These are phyloP conservation scores for Alosa alosa DNA, from an alignment of 2,113 vertebrate species.

Conservation along the genomic window DNA sequence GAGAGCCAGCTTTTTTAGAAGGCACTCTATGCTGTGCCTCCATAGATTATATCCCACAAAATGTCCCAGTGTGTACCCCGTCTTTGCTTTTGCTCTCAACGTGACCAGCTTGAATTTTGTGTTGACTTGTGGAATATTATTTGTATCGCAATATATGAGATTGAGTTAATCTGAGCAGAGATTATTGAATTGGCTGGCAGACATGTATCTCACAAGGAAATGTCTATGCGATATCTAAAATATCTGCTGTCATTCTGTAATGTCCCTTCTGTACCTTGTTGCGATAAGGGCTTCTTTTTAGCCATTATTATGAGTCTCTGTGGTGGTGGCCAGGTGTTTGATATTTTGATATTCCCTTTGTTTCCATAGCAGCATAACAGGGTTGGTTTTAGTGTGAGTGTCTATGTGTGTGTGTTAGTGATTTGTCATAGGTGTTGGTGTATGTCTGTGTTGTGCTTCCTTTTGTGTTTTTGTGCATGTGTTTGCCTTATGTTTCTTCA, in stretches of 20 bases:
- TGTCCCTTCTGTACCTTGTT: background rate
- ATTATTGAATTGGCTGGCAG: no score
- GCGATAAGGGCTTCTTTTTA: background rate
- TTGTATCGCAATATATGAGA: no score
- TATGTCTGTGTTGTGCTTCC: background rate
- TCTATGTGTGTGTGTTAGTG: constrained; percentile 5
- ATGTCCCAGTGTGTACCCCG: background rate
- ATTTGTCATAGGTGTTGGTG: background rate
- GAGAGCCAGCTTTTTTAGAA: background rate
- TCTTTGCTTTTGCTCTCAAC: background rate
- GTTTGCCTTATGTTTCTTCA: no score
- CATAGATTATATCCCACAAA: background rate
- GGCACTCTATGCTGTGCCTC: background rate
- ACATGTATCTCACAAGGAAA: no score
- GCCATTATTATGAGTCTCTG: background rate
- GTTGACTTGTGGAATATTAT: no score
- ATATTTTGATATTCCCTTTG: background rate
- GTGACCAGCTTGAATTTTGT: no score
- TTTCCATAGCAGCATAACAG: background rate
- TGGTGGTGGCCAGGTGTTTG: background rate
- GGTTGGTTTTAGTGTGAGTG: background rate
- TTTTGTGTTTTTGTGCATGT: background rate
- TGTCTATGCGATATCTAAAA: no score
- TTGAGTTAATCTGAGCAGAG: no score
- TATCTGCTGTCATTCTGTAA: background rate